phyloP scores from a whole-genome alignment of 2,797 vertebrate species.

The Lutjanus argentimaculatus region DNA sequence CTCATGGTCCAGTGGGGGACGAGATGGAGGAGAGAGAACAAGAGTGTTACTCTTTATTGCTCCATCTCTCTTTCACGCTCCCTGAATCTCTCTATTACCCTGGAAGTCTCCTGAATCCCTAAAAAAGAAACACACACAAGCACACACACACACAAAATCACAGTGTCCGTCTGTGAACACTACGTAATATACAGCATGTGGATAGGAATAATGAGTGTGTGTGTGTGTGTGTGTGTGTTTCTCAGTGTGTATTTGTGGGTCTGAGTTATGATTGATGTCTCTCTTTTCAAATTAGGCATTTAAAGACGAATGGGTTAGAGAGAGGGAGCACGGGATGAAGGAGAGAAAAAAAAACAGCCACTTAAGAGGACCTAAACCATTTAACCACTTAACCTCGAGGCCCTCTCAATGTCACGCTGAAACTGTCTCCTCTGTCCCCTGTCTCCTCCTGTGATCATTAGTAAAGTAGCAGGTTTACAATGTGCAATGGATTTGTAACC shows the following conservation, averaged over 20 bases:
- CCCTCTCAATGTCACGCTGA: conserved; percentile 56
- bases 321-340: conserved; percentile 42
- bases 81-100: conserved; percentile 66
- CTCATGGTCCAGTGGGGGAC: conserved; percentile 61
- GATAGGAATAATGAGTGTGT: conserved; percentile 39
- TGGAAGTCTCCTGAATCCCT: conserved; percentile 61
- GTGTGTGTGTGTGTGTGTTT: background rate
- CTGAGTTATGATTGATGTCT: conserved; percentile 68
- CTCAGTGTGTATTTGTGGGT: conserved; percentile 31
- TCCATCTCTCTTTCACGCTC: conserved; percentile 77
- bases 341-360: conserved; percentile 49
- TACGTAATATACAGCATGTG: conserved; percentile 35
- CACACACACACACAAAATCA: conserved; percentile 8
- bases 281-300: conserved; percentile 58
- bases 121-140: conserved; percentile 11
- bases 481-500: background rate
- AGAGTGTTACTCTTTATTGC: conserved; percentile 67
- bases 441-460: conserved; percentile 24
- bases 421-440: conserved; percentile 33
- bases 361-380: conserved; percentile 68
- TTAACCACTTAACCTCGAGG: conserved; percentile 73
- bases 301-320: conserved; percentile 55
- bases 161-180: conserved; percentile 37
- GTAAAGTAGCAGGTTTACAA: conserved; percentile 3
- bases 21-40: conserved; percentile 56